These are phyloP conservation scores for Sceliomorpha sp. DNA, from an alignment of 2,888 invertebrate species.

Conservation along the genomic window DNA sequence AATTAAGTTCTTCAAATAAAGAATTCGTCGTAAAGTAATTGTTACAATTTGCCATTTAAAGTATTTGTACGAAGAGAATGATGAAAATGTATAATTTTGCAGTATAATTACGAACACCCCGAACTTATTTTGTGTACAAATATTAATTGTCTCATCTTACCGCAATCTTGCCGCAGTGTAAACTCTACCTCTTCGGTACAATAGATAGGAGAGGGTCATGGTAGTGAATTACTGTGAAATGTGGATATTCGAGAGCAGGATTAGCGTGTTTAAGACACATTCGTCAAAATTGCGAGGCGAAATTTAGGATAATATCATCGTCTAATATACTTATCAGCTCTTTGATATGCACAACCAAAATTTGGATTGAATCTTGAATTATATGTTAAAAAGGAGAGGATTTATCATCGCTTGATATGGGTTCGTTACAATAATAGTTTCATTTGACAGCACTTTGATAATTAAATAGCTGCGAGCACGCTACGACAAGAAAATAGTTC, in stretches of 20 bases:
- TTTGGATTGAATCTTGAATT: slow-evolving; percentile 11
- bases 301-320: slow-evolving; percentile 27
- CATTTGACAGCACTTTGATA: no score
- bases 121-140: slow-evolving; percentile 46
- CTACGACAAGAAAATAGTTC: no score
- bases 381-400: no score
- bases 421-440: no score
- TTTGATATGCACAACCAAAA: slow-evolving; percentile 20
- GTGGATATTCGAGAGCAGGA: slow-evolving; percentile 62
- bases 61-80: no score
- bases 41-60: no score
- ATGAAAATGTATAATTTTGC: no score
- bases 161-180: slow-evolving; percentile 47
- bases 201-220: slow-evolving; percentile 63
- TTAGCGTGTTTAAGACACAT: slow-evolving; percentile 69
- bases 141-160: slow-evolving; percentile 44
- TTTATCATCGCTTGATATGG: no score
- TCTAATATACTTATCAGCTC: slow-evolving; percentile 27
- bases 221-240: slow-evolving; percentile 64
- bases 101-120: no score
- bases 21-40: no score
- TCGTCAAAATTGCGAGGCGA: slow-evolving; percentile 63
- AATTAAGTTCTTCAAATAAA: no score
- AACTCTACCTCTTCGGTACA: slow-evolving; percentile 38
- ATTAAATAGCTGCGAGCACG: no score